phyloP scores from a whole-genome alignment of 2,888 invertebrate species.

The Ptilodon capucinus region DNA sequence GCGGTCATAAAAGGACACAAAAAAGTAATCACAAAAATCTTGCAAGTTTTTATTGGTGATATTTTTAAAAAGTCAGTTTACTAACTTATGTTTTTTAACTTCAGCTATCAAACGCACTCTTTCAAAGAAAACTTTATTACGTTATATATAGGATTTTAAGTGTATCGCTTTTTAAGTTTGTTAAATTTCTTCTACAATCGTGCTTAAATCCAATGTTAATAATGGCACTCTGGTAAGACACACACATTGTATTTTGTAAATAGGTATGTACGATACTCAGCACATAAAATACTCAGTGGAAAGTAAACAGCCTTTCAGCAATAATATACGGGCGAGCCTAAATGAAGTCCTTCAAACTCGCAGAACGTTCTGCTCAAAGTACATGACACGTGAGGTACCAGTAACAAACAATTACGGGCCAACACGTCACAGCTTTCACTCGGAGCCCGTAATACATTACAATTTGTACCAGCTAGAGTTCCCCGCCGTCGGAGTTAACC shows the following conservation, averaged over 20 bases:
- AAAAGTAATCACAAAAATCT: too few relatives aligned
- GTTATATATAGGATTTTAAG: neutral
- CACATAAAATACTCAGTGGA: neutral
- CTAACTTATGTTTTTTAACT: too few relatives aligned
- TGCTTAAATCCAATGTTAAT: neutral
- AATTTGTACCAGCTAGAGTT: slow-evolving; percentile 39
- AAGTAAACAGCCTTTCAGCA: slow-evolving; percentile 1
- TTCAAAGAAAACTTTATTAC: too few relatives aligned
- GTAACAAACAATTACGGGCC: slow-evolving; percentile 23
- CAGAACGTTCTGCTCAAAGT: slow-evolving; percentile 16
- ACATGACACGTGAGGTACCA: slow-evolving; percentile 11
- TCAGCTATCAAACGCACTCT: too few relatives aligned
- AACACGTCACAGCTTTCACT: slow-evolving; percentile 27
- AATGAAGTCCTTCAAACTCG: slow-evolving; percentile 22
- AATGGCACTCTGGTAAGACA: too few relatives aligned
- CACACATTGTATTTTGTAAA: too few relatives aligned
- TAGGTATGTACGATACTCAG: too few relatives aligned
- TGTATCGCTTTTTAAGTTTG: neutral
- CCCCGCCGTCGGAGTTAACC: slow-evolving; percentile 49
- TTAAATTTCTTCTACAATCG: neutral
- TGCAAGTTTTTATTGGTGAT: too few relatives aligned
- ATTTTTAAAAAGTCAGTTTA: too few relatives aligned
- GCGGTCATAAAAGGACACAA: too few relatives aligned
- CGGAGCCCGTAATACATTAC: slow-evolving; percentile 41
- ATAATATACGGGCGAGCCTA: slow-evolving; percentile 18